Percentiles rank a stretch among this genome's conserved stretches.
phyloP scores from a whole-genome alignment of 2,113 vertebrate genomes.

The Plestiodon gilberti region DNA sequence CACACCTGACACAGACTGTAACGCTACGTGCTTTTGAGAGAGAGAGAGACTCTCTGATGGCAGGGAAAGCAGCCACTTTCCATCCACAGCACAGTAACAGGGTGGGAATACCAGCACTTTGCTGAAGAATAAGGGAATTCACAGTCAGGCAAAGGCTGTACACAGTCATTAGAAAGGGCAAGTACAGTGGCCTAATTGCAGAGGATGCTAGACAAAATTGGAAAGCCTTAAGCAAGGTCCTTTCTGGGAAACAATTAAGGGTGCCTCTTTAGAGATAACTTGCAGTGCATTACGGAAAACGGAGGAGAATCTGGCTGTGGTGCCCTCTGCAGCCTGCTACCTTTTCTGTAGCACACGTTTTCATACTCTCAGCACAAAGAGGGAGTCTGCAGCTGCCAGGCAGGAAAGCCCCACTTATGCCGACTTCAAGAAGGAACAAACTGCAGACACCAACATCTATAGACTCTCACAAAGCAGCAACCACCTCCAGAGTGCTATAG shows the following conservation, averaged over 20 bases:
- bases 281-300: neutral
- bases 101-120: slow-evolving; percentile 5
- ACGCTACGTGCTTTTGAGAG: neutral
- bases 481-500: neutral
- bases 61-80: neutral
- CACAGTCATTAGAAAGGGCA: neutral
- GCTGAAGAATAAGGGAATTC: neutral
- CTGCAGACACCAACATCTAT: neutral
- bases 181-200: too few relatives aligned
- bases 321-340: neutral
- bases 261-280: neutral
- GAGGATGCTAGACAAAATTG: neutral
- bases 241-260: slow-evolving; percentile 13
- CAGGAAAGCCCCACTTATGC: neutral
- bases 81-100: neutral
- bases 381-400: neutral
- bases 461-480: neutral
- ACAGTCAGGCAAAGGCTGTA: neutral
- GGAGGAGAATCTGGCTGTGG: neutral
- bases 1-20: neutral
- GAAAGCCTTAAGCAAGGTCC: neutral
- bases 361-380: neutral
- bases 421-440: neutral
- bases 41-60: neutral
- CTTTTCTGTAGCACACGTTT: neutral